Conservation (phyloP, 2,888 invertebrate genomes). For the Lasiommata megera region DNA sequence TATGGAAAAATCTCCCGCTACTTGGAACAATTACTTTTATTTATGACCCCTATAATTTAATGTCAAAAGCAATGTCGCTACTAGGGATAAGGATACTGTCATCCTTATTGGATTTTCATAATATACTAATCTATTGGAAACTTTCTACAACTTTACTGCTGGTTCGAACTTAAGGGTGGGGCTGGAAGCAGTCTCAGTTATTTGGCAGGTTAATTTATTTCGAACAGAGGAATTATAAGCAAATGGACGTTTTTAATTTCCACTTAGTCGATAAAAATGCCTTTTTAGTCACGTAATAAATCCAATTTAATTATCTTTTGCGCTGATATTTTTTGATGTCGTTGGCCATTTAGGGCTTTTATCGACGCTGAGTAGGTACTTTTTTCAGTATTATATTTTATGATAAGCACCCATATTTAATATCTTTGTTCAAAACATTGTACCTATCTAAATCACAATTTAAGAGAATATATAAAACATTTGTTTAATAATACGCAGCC, state of each 20-base stretch:
- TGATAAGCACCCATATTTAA: background rate
- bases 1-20: conserved; percentile 66
- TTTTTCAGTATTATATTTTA: background rate
- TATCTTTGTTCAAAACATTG: background rate
- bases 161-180: conserved; percentile 26
- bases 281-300: conserved; percentile 21
- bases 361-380: conserved; percentile 1
- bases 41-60: conserved; percentile 72
- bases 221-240: conserved; percentile 21
- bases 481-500: no score
- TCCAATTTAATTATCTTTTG: conserved; percentile 23
- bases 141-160: conserved; percentile 35
- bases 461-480: no score
- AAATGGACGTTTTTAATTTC: conserved; percentile 26
- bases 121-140: conserved; percentile 37
- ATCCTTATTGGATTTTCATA: conserved; percentile 50
- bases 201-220: conserved; percentile 34
- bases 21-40: conserved; percentile 73
- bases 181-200: conserved; percentile 21
- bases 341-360: conserved; percentile 11
- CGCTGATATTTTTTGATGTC: conserved; percentile 18
- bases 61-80: conserved; percentile 60
- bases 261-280: conserved; percentile 26
- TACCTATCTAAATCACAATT: no score
- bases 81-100: conserved; percentile 55